Base-by-base conservation (phyloP, 2,888 invertebrate species). In the Ectemnius cavifrons region DNA sequence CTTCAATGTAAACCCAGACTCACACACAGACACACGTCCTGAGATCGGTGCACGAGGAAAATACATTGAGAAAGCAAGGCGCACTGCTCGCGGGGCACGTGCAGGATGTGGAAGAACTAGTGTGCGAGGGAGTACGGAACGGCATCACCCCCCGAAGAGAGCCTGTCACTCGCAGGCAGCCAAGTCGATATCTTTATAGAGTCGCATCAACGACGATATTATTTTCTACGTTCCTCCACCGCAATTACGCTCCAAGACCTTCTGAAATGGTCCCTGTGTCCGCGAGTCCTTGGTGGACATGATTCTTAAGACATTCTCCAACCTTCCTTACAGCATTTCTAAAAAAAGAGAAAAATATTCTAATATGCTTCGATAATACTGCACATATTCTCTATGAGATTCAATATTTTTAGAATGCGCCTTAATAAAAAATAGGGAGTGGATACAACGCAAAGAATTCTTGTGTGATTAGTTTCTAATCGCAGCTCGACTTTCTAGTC, bases 101-200 rank as follows among this genome's bases (percentile, higher is more conserved):
- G 77, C 78, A 69, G 78, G 66, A 79, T 75, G 73, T 73, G 66
- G 66, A 66, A 64, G 75, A 71, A 76, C 59, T 65, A 63, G 66
- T 59, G 77, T 66, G 69, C 73, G 65, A 67, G 62, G 63, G 67
- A 62, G 61, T 61, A 69, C 63, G 45, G 67, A 66, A 64, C 67
- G 65, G 76, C 67, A 57, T 72, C 75, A 84, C 80, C 87, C 82
- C 83, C 85, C 69, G 85, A 85, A 85, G 84, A 77, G 85, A 85
- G 80, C 71, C 88, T 88, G 88, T 88, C 88, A 88, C 77, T 73
- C 75, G 77, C 88, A 88, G 85, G 80, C 83, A 77, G 76, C 81
- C 83, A 82, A 84, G 86, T 86, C 87, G 80, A 88, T 88, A 88
- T 88, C 86, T 88, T 86, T 88, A 86, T 87, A 84, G 83, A 84